phyloP scores from a whole-genome alignment of 2,888 invertebrate genomes.

The Andrena praecox region DNA sequence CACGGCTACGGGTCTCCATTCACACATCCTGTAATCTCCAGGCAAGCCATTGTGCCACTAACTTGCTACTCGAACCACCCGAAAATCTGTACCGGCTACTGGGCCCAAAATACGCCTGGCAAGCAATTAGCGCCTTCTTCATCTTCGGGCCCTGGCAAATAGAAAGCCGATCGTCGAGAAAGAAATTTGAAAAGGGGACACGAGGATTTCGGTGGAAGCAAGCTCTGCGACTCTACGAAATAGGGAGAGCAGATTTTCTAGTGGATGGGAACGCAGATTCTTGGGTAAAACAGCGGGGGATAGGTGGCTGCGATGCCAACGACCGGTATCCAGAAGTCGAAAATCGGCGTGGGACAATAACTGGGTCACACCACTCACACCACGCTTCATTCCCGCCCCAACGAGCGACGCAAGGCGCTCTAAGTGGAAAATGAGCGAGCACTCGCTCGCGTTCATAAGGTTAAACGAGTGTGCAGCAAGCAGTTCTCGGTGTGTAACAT shows the following conservation, averaged over 20 bases:
- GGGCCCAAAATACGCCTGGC: conserved; percentile 26
- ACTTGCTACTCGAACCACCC: conserved; percentile 10
- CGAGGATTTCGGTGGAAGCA: no score
- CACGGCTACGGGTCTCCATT: conserved; percentile 48
- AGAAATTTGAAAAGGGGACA: no score
- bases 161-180: no score
- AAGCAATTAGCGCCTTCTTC: conserved; percentile 25
- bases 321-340: conserved; percentile 34
- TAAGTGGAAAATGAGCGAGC: conserved; percentile 68
- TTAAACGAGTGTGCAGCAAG: conserved; percentile 65
- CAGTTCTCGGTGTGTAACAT: conserved; percentile 60
- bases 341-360: conserved; percentile 50
- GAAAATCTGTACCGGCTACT: conserved; percentile 40
- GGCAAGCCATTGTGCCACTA: conserved; percentile 27
- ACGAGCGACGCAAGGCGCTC: conserved; percentile 53
- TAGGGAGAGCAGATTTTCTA: background rate
- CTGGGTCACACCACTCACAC: conserved; percentile 57
- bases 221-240: no score
- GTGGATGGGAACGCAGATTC: background rate
- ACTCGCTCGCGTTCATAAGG: conserved; percentile 63
- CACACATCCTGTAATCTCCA: conserved; percentile 40
- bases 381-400: conserved; percentile 43
- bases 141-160: no score
- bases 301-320: background rate
- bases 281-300: no score